phyloP scores from a whole-genome alignment of 23 tunicate species.

The Ciona savignyi region DNA sequence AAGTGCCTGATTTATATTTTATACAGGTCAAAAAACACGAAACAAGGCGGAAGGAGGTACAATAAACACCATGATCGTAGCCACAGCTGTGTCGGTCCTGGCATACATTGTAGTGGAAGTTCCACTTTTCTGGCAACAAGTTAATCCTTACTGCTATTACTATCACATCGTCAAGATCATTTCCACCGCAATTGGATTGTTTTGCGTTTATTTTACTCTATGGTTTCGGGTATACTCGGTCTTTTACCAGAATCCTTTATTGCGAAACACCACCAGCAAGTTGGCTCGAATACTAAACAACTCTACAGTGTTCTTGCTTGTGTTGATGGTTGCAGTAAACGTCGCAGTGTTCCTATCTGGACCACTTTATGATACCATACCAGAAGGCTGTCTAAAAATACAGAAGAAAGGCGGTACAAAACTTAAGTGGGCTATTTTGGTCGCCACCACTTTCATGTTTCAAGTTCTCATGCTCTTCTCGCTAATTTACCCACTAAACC shows the following conservation, averaged over 20 bases:
- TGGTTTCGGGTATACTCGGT: conserved; percentile 21
- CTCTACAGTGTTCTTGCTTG: conserved; percentile 1
- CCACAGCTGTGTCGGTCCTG: background rate
- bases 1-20: too few species aligned
- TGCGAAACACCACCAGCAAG: conserved; percentile 10
- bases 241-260: conserved; percentile 16
- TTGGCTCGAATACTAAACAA: conserved; percentile 3
- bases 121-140: conserved; percentile 7
- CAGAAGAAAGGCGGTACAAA: conserved; percentile 6
- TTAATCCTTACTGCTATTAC: conserved; percentile 2
- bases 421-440: conserved; percentile 15
- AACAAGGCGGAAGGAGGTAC: too few species aligned
- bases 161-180: conserved; percentile 8
- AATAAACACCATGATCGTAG: background rate
- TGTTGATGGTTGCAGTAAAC: conserved; percentile 6
- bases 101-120: conserved; percentile 10
- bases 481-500: conserved; percentile 10
- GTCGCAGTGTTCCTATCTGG: background rate
- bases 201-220: conserved; percentile 17
- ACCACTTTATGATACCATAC: conserved; percentile 10
- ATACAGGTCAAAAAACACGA: too few species aligned
- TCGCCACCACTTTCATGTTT: conserved; percentile 15
- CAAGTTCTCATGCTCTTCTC: conserved; percentile 12
- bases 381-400: conserved; percentile 10
- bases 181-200: conserved; percentile 17